A percentile compares a stretch with the other conserved stretches of the same genome.
Evolutionary conservation across 2,888 invertebrate species (phyloP).

Genomic region (Portevinia maculata): DNA sequence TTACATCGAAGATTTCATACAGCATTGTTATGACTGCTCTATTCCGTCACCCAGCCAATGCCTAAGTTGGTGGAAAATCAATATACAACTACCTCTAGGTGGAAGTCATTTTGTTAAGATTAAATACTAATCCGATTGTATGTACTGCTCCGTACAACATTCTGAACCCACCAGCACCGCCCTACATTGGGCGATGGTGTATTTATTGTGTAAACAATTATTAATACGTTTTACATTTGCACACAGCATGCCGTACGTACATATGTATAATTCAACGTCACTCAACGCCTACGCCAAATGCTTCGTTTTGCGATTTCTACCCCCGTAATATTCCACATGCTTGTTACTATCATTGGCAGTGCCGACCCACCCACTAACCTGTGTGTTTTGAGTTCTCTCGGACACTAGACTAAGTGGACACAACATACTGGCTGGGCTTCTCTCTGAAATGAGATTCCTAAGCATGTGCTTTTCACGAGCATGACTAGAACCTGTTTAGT

Average conservation of each 20-base stretch:
- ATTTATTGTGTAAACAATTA: constrained; percentile 47
- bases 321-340: constrained; percentile 2
- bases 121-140: constrained; percentile 47
- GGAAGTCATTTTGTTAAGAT: constrained; percentile 5
- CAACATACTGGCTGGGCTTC: neutral
- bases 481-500: neutral
- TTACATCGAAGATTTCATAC: constrained; percentile 33
- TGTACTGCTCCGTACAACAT: constrained; percentile 8
- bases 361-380: neutral
- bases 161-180: constrained; percentile 1
- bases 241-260: neutral
- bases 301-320: constrained; percentile 10
- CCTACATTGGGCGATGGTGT: neutral
- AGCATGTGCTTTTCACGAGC: constrained; percentile 26
- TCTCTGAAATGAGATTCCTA: neutral
- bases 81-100: constrained; percentile 1
- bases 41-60: constrained; percentile 7
- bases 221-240: constrained; percentile 50
- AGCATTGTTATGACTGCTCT: constrained; percentile 31
- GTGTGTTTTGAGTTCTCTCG: constrained; percentile 3
- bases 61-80: constrained; percentile 22
- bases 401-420: constrained; percentile 31
- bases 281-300: constrained; percentile 38
- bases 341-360: neutral
- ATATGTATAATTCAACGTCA: constrained; percentile 15